A percentile compares a stretch with the other conserved stretches of the same genome.
Conservation (phyloP, 2,888 invertebrate genomes). For the Augochlorella aurata region DNA sequence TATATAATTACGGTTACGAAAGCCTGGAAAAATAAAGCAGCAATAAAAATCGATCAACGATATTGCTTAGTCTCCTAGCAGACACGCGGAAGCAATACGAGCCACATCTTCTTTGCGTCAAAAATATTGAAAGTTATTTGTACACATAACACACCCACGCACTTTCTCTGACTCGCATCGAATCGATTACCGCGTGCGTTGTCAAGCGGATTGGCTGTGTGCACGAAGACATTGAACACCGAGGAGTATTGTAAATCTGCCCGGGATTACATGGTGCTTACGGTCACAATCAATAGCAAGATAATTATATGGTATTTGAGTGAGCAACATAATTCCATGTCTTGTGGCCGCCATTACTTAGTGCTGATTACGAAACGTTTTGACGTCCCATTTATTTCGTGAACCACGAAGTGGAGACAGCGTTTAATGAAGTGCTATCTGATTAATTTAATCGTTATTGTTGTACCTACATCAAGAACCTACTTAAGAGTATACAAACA, state of each 20-base stretch:
- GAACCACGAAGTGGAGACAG: neutral
- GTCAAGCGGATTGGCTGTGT: neutral
- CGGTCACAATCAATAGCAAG: slow-evolving; percentile 42
- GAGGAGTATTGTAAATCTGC: neutral
- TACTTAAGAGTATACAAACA: neutral
- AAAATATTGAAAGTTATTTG: neutral
- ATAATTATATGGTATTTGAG: slow-evolving; percentile 16
- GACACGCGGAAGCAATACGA: neutral
- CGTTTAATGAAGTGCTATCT: neutral
- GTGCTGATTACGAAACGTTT: slow-evolving; percentile 8
- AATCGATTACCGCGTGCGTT: neutral
- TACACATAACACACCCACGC: neutral
- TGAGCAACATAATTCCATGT: slow-evolving; percentile 11
- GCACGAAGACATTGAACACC: slow-evolving; percentile 11
- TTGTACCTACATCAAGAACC: neutral
- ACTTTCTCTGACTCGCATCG: neutral
- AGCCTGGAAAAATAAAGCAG: neutral
- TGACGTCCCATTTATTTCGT: slow-evolving; percentile 4
- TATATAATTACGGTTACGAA: neutral
- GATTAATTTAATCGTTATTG: neutral
- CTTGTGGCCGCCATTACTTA: neutral
- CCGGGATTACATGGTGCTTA: slow-evolving; percentile 19
- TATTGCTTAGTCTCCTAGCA: neutral
- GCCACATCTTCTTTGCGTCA: neutral
- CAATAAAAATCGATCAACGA: neutral